These are phyloP conservation scores for Eupleurogrammus muticus DNA, from an alignment of 2,797 vertebrate species.

Conservation along the genomic window DNA sequence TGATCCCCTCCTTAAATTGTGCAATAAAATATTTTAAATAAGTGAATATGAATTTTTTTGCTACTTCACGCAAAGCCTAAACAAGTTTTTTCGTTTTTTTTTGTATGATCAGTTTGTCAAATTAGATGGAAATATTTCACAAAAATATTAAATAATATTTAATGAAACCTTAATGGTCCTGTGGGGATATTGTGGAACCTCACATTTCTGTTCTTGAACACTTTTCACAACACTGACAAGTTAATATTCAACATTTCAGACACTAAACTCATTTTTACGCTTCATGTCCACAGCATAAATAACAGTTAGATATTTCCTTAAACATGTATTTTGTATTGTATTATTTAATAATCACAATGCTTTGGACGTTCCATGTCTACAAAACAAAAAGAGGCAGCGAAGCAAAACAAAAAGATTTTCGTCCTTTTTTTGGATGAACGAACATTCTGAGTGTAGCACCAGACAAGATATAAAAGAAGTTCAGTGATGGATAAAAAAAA, in stretches of 20 bases:
- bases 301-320: slow-evolving; percentile 48
- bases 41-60: no score
- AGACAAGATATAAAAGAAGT: slow-evolving; percentile 69
- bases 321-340: neutral
- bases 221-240: slow-evolving; percentile 49
- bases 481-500: slow-evolving; percentile 47
- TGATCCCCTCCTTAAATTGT: no score
- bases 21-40: no score
- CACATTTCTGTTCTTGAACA: no score
- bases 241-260: slow-evolving; percentile 40
- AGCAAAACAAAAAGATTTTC: slow-evolving; percentile 28
- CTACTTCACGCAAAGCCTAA: no score
- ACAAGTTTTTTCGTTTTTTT: no score
- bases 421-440: slow-evolving; percentile 44
- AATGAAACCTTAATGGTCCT: no score
- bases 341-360: slow-evolving; percentile 25
- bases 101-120: no score
- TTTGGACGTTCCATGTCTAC: slow-evolving; percentile 50
- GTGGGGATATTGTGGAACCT: no score
- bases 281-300: slow-evolving; percentile 28
- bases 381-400: slow-evolving; percentile 64
- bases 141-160: no score
- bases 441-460: slow-evolving; percentile 79
- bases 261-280: slow-evolving; percentile 42
- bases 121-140: no score